These are phyloP conservation scores for Conistra vaccinii DNA, from an alignment of 2,888 invertebrate species.

Conservation along the genomic window DNA sequence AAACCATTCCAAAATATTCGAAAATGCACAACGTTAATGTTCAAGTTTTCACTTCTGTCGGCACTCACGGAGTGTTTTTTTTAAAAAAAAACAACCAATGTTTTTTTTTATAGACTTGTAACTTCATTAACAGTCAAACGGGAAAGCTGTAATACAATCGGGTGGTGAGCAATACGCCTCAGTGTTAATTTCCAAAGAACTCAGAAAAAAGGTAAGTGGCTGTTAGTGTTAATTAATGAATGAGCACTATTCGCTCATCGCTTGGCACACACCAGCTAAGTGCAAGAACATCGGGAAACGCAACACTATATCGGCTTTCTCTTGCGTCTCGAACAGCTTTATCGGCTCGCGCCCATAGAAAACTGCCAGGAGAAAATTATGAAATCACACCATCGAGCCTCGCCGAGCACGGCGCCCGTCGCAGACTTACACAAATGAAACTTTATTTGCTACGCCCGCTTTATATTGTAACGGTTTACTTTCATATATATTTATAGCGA, in stretches of 20 bases:
- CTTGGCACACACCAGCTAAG: conserved; percentile 69
- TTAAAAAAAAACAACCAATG: too few species aligned
- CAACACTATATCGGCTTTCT: conserved; percentile 86
- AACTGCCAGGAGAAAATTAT: conserved; percentile 85
- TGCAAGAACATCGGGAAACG: conserved; percentile 84
- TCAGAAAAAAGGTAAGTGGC: neutral
- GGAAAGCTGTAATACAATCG: neutral
- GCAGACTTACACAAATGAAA: conserved; percentile 65
- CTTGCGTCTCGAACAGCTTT: conserved; percentile 79
- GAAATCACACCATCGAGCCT: conserved; percentile 75
- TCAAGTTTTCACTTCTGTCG: too few species aligned
- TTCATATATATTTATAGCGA: conserved; percentile 64
- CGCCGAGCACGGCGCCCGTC: conserved; percentile 60
- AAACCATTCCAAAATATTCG: too few species aligned
- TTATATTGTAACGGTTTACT: conserved; percentile 68
- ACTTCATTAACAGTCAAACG: neutral
- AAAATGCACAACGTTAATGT: too few species aligned
- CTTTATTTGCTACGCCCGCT: conserved; percentile 62
- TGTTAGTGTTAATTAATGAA: conserved; percentile 10
- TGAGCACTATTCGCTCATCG: conserved; percentile 62
- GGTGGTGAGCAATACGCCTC: neutral
- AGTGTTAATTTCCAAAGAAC: neutral
- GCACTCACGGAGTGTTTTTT: too few species aligned
- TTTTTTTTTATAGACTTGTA: neutral
- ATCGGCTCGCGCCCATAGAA: conserved; percentile 82